Evolutionary conservation across 1,140 invertebrate species (phyloP), one percentile per base, ranked within the genome.

Genomic region (Charaxes varanes): DNA sequence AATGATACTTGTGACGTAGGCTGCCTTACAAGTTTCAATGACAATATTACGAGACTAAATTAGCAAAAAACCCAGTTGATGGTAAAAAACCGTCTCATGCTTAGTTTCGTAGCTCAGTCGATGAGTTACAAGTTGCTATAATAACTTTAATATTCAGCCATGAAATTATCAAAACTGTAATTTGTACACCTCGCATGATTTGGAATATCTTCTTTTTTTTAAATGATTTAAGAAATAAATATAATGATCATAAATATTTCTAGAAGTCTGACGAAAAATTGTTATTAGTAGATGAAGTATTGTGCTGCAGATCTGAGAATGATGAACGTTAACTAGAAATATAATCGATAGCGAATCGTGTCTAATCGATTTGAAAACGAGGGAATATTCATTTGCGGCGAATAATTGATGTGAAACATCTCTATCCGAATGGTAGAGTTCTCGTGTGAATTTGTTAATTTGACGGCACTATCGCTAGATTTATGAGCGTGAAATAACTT

Each of bases 11-110:
- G 24, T 27, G 24, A 27, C 24, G 4, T 15, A 15, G 26, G 13
- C 15, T 10, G 5, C 1, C 8, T 30, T 14, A 15, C 27, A 16
- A 40, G 37, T 36, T 31, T 23, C 32, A 43, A 36, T 41, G 45
- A 52, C 33, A 52, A 37, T 37, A 48, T 49, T 49, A 42, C 32
- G 7, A 41, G 21, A 43, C 34, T 45, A 45, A 45, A 50, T 45
- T 24, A 38, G 42, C 47, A 46, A 55, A 55, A 55, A 55, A 51
- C 19, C 6, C 21, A 24, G 40, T 42, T 32, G 41, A 31, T 11
- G 34, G 31, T 41, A 50, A 55, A 55, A 53, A 55, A 54, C 18
- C 19, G 34, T 38, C 41, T 17, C 21, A 41, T 45, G 38, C 13
- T 17, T n/a, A n/a, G n/a, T n/a, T n/a, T n/a, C n/a, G n/a, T n/a